Evolutionary conservation across 2,113 vertebrate genomes (phyloP).

Genomic region (Dicrurus megarhynchus): DNA sequence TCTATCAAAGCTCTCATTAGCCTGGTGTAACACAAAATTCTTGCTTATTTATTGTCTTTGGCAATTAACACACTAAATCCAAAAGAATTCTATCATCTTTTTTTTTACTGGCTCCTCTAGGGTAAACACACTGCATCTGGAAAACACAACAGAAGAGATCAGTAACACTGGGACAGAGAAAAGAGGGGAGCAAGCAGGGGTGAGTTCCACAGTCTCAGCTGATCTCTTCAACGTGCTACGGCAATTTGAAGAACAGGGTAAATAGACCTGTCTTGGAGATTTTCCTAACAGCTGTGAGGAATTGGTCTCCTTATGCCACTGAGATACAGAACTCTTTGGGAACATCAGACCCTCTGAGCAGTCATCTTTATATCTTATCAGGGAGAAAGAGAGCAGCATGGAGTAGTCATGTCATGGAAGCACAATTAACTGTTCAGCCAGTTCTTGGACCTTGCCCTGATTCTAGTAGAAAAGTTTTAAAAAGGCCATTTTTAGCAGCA

Average conservation of each 20-base stretch:
- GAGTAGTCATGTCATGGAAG: not conserved
- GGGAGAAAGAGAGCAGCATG: not conserved
- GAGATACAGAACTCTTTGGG: not conserved
- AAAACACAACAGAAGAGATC: not conserved
- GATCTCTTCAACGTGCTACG: fast-evolving
- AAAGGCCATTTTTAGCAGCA: not conserved
- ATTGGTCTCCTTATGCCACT: fast-evolving
- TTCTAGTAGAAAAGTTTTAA: not conserved
- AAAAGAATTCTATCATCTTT: not conserved
- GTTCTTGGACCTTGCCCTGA: not conserved
- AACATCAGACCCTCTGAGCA: not conserved
- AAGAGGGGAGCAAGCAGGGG: not conserved
- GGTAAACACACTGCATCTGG: not conserved
- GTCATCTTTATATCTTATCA: not conserved
- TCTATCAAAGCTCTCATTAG: not conserved
- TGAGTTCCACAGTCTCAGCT: not conserved
- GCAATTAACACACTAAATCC: not conserved
- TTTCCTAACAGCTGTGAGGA: not conserved
- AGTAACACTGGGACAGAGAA: not conserved
- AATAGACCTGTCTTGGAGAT: not conserved
- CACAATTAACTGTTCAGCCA: not conserved
- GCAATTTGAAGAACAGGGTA: not conserved
- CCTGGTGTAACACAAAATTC: not conserved
- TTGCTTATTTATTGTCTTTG: not conserved
- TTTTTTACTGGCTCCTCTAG: not conserved